Evolutionary conservation across 1,140 invertebrate genomes (phyloP).

Genomic region (Drosophila ambigua): DNA sequence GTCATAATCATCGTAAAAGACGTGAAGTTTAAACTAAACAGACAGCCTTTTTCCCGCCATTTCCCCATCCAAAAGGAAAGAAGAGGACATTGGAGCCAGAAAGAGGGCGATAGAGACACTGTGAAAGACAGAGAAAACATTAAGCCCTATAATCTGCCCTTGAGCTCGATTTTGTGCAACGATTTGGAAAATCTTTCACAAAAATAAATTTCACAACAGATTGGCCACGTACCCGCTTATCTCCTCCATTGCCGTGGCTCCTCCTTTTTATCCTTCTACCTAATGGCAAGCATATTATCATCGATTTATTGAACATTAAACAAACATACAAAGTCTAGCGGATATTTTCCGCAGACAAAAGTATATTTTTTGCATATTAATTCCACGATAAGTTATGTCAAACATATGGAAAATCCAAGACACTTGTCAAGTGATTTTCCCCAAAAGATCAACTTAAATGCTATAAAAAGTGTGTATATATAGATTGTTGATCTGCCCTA

Average conservation of each 20-base stretch:
- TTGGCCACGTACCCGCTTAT: slow-evolving; percentile 19
- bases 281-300: slow-evolving; percentile 11
- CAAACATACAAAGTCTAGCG: slow-evolving; percentile 26
- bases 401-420: slow-evolving; percentile 17
- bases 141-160: slow-evolving; percentile 56
- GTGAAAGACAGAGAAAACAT: slow-evolving; percentile 26
- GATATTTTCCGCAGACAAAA: neutral
- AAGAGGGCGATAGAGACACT: neutral
- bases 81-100: neutral
- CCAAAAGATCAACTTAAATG: slow-evolving; percentile 24
- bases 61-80: no score
- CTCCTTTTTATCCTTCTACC: slow-evolving; percentile 5
- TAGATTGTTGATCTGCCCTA: slow-evolving; percentile 22
- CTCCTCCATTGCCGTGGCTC: slow-evolving; percentile 18
- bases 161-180: slow-evolving; percentile 70
- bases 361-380: slow-evolving; percentile 1
- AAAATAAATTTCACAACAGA: slow-evolving; percentile 64
- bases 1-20: slow-evolving; percentile 78
- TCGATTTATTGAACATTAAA: slow-evolving; percentile 69
- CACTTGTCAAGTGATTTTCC: slow-evolving; percentile 17
- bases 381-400: slow-evolving; percentile 34
- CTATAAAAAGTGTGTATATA: slow-evolving; percentile 6
- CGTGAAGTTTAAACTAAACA: slow-evolving; percentile 77
- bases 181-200: slow-evolving; percentile 76
- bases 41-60: slow-evolving; percentile 42